phyloP scores from a whole-genome alignment of 2,888 invertebrate species.

The Dasypolia templi region DNA sequence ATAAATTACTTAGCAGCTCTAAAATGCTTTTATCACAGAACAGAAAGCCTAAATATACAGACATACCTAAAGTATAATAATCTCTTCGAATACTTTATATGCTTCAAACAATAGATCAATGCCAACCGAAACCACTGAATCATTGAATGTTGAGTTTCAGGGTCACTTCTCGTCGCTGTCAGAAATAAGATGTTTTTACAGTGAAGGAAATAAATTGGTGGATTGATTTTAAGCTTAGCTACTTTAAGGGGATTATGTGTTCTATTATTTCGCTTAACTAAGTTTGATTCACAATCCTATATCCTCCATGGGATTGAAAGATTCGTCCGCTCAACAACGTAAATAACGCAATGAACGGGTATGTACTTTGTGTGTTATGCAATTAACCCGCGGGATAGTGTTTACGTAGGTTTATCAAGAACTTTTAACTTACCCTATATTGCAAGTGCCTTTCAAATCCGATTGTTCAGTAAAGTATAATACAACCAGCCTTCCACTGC shows the following conservation, averaged over 20 bases:
- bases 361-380: too few species aligned
- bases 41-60: constrained; percentile 28
- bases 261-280: too few species aligned
- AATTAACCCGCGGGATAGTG: too few species aligned
- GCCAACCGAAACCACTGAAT: constrained; percentile 38
- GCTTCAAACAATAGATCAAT: constrained; percentile 45
- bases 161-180: constrained; percentile 21
- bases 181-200: constrained; percentile 47
- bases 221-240: not conserved
- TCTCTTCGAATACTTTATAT: constrained; percentile 32
- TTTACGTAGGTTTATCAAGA: too few species aligned
- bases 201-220: constrained; percentile 17
- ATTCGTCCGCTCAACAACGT: too few species aligned
- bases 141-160: constrained; percentile 34
- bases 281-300: too few species aligned
- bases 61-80: constrained; percentile 15
- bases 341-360: too few species aligned
- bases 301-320: too few species aligned
- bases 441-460: not conserved
- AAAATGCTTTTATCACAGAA: constrained; percentile 11
- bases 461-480: not conserved
- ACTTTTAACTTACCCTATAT: too few species aligned
- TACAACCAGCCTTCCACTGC: too few species aligned
- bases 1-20: constrained; percentile 6
- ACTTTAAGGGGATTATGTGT: not conserved